Evolutionary conservation across 2,888 invertebrate genomes (phyloP).

Genomic region (Nasonia oneida): DNA sequence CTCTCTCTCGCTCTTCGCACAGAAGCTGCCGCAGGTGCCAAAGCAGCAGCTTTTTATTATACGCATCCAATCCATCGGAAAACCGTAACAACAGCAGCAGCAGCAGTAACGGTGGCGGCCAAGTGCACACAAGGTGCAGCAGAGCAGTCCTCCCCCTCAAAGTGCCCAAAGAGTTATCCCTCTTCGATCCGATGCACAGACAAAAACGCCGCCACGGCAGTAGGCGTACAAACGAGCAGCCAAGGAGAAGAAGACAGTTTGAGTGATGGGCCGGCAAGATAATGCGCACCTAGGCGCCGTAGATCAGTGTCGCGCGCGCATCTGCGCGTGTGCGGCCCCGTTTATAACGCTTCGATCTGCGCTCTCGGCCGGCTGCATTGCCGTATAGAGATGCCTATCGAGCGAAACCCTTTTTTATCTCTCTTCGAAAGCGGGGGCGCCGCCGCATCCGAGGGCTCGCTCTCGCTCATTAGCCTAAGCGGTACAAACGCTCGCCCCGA

Average conservation of each 20-base stretch:
- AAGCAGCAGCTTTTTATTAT: neutral
- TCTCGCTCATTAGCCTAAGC: slow-evolving; percentile 10
- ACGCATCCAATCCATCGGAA: neutral
- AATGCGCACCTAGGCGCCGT: slow-evolving; percentile 12
- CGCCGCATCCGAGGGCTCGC: neutral
- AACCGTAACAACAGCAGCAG: neutral
- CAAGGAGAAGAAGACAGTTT: neutral
- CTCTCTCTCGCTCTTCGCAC: neutral
- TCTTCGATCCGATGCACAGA: neutral
- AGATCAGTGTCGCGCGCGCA: slow-evolving; percentile 20
- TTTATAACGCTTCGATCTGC: slow-evolving; percentile 1
- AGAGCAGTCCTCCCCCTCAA: neutral
- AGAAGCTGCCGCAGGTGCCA: neutral
- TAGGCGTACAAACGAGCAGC: too few species aligned
- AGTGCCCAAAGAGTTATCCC: slow-evolving; percentile 9
- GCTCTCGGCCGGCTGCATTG: neutral
- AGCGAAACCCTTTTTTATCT: neutral
- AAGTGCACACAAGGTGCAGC: neutral
- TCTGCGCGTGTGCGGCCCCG: slow-evolving; percentile 13
- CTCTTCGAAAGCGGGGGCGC: neutral
- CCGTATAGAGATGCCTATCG: neutral
- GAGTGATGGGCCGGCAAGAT: slow-evolving; percentile 9
- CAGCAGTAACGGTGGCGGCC: neutral
- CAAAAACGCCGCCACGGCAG: neutral
- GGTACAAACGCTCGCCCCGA: neutral